Conservation (phyloP, 2,888 invertebrate species). For the Tinea trinotella region DNA sequence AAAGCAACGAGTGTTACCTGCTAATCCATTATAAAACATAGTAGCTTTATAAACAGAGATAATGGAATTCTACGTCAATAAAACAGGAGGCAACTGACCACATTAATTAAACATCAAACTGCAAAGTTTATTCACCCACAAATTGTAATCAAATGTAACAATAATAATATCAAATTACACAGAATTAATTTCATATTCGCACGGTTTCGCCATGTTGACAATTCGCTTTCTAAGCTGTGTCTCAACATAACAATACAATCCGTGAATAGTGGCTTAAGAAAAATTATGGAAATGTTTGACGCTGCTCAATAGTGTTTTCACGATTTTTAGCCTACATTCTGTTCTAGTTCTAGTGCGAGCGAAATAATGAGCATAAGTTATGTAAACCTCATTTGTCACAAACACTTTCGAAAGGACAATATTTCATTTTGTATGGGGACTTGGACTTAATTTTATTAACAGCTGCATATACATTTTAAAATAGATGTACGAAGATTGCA, state of each 20-base stretch:
- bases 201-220: constrained; percentile 10
- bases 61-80: not conserved
- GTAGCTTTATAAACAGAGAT: too few species aligned
- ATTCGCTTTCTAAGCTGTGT: constrained; percentile 14
- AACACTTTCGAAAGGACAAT: not conserved
- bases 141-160: not conserved
- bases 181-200: constrained; percentile 12
- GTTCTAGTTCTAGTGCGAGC: not conserved
- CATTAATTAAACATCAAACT: not conserved
- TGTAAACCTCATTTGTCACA: not conserved
- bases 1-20: not conserved
- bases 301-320: not conserved
- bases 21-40: not conserved
- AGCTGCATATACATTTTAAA: too few species aligned
- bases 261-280: constrained; percentile 14
- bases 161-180: not conserved
- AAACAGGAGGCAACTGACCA: not conserved
- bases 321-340: constrained; percentile 16
- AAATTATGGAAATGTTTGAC: constrained; percentile 4
- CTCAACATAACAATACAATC: not conserved
- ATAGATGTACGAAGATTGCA: too few species aligned
- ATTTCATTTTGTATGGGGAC: not conserved
- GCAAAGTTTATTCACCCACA: not conserved
- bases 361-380: constrained; percentile 6
- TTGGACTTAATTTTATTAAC: not conserved